Percentiles rank a stretch among this genome's conserved stretches.
These are phyloP conservation scores for Sinelater perroti DNA, from an alignment of 2,888 invertebrate species.

Conservation along the genomic window DNA sequence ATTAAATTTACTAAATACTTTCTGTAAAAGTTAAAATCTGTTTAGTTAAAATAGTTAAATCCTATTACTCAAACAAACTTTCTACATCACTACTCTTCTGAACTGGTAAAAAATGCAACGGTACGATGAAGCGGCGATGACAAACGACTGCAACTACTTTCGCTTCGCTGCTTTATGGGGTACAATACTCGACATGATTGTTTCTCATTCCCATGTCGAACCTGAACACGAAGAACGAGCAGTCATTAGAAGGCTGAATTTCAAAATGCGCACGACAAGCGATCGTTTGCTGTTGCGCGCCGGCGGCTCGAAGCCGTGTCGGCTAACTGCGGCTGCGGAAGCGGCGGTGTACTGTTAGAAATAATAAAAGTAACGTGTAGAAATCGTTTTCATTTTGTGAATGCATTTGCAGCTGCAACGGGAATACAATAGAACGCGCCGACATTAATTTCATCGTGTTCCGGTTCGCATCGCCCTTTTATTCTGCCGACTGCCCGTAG, in stretches of 20 bases:
- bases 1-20: too few species aligned
- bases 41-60: too few species aligned
- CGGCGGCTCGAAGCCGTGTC: neutral
- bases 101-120: too few species aligned
- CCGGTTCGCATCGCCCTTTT: neutral
- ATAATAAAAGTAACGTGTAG: slow-evolving; percentile 4
- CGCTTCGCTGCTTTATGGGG: slow-evolving; percentile 11
- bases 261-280: slow-evolving; percentile 15
- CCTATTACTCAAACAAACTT: too few species aligned
- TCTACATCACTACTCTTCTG: too few species aligned
- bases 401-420: slow-evolving; percentile 1
- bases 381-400: neutral
- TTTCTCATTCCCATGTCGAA: slow-evolving; percentile 20
- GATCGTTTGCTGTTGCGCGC: slow-evolving; percentile 7
- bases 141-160: slow-evolving; percentile 15
- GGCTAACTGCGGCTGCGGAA: neutral
- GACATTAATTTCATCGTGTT: slow-evolving; percentile 1
- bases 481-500: too few species aligned
- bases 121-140: slow-evolving; percentile 7
- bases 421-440: neutral
- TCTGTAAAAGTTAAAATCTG: too few species aligned
- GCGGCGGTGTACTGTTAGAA: neutral
- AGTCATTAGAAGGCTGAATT: slow-evolving; percentile 16
- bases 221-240: slow-evolving; percentile 14
- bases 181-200: slow-evolving; percentile 14